phyloP scores from a whole-genome alignment of 2,888 invertebrate species.

The Ferdinandea cuprea region DNA sequence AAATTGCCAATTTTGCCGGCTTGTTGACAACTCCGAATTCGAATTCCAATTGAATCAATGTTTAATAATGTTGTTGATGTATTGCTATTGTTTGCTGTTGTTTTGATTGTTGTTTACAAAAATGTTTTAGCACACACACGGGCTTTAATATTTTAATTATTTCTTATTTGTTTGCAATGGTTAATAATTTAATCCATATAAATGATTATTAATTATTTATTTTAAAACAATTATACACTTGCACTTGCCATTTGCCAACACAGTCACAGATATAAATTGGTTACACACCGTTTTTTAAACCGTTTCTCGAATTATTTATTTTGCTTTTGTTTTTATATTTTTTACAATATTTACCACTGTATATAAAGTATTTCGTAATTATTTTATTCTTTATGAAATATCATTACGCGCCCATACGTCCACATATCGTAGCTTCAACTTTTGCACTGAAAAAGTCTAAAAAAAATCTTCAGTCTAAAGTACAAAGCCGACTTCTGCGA shows the following conservation, averaged over 20 bases:
- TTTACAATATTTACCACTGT: background rate
- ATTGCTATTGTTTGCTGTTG: background rate
- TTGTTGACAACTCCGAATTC: conserved; percentile 43
- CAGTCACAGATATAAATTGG: background rate
- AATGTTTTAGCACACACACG: background rate
- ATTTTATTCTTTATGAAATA: background rate
- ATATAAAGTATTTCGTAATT: conserved; percentile 13
- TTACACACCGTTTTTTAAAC: background rate
- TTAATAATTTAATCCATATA: too few relatives aligned
- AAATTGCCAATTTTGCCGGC: conserved; percentile 59
- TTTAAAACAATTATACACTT: background rate
- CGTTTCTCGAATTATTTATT: background rate
- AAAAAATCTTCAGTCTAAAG: conserved; percentile 50
- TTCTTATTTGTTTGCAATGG: too few relatives aligned
- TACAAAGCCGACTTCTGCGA: conserved; percentile 4
- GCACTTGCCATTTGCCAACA: background rate
- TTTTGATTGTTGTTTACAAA: conserved; percentile 12
- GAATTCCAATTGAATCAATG: conserved; percentile 24
- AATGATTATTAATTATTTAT: background rate
- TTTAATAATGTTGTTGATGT: background rate
- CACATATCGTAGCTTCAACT: conserved; percentile 28
- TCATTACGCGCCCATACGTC: conserved; percentile 19
- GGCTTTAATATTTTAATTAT: background rate
- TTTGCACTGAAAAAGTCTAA: conserved; percentile 67
- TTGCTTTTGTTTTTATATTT: too few relatives aligned